Evolutionary conservation across 2,113 vertebrate genomes (phyloP), one percentile per base, ranked within the genome.

Genomic region (Podiceps cristatus): DNA sequence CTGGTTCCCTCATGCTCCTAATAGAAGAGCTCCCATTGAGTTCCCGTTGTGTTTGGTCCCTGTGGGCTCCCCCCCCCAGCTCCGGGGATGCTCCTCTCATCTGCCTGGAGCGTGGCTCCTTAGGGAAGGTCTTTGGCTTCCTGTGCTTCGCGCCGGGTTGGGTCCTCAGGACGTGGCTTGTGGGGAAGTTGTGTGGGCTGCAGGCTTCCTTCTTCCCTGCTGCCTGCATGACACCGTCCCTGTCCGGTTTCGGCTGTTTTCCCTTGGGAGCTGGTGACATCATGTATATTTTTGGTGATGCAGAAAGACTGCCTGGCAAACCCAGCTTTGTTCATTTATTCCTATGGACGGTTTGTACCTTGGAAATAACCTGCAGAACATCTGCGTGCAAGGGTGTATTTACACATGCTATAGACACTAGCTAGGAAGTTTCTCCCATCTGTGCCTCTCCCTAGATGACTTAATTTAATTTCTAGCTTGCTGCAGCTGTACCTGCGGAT

Each of bases 391-490:
- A 67, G 62, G n/a, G 13, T 96, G 49, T 56, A 33, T 82, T 82
- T 94, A 73, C 87, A 90, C 10, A 24, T 45, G 69, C 44, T 78
- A 11, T 56, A 85, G 73, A 72, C 80, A 91, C 53, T 56, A 16
- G 15, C 77, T 94, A 53, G 89, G 87, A 93, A 93, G 95, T 95
- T 94, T 60, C 77, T 87, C 49, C 81, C 69, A 68, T 95, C 73
- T 85, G 52, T 88, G 73, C 71, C 90, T 93, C 81, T 93, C 79
- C 68, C 60, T 88, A 50, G 87, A 56, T 47, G 56, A 63, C 58
- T 95, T 85, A 87, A 95, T 91, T 86, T 71, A 78, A 93, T 93
- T 96, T 94, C 90, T 90, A 64, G 62, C 63, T 92, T 76, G 18
- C 58, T 96, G 86, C 86, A 93, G 81, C 81, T 11, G 11, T 85